phyloP scores from a whole-genome alignment of 2,888 invertebrate genomes.

The Amorpha juglandis region DNA sequence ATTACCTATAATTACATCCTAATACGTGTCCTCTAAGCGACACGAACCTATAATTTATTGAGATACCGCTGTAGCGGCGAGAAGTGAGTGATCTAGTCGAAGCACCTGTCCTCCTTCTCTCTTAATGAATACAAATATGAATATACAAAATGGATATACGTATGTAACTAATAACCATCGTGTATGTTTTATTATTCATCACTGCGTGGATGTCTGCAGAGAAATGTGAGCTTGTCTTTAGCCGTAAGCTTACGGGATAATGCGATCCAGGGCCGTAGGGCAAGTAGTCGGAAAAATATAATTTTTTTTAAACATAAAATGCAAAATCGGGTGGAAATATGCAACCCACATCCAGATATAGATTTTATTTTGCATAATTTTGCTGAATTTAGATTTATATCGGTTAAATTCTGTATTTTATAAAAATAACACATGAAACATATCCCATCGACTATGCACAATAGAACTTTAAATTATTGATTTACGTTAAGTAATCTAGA shows the following conservation, averaged over 20 bases:
- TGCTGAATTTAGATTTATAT: no score
- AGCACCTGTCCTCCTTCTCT: conserved; percentile 17
- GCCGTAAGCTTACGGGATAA: conserved; percentile 10
- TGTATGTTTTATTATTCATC: conserved; percentile 17
- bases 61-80: conserved; percentile 16
- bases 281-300: neutral
- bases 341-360: no score
- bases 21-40: neutral
- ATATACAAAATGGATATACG: neutral
- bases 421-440: no score
- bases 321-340: no score
- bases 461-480: no score
- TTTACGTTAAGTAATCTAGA: no score
- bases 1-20: conserved; percentile 4
- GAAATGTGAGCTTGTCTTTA: conserved; percentile 3
- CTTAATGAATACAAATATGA: conserved; percentile 21
- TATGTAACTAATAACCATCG: conserved; percentile 17
- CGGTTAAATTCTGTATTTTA: no score
- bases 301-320: no score
- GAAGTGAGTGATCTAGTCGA: conserved; percentile 22
- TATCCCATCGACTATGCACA: no score
- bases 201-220: conserved; percentile 17
- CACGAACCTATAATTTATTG: conserved; percentile 18
- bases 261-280: neutral
- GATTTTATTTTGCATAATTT: no score